Conservation (phyloP, 2,888 invertebrate genomes). For the Orthosia incerta region DNA sequence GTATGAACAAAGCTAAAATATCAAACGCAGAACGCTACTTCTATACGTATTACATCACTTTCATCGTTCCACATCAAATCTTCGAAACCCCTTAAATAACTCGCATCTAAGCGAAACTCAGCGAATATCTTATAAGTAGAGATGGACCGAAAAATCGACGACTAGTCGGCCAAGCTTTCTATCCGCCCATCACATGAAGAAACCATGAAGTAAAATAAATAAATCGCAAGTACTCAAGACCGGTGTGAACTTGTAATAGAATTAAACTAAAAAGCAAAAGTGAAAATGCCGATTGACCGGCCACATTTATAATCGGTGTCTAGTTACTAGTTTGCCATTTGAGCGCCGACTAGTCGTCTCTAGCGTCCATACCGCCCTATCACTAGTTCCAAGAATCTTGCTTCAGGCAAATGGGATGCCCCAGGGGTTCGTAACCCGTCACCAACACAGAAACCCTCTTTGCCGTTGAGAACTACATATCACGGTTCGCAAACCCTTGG, state of each 20-base stretch:
- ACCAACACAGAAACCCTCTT: slow-evolving; percentile 61
- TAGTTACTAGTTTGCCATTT: neutral
- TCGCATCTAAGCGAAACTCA: slow-evolving; percentile 18
- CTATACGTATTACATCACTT: neutral
- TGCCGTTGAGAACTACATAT: slow-evolving; percentile 40
- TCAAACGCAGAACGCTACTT: neutral
- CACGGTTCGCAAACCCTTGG: slow-evolving; percentile 31
- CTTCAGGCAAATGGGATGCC: slow-evolving; percentile 42
- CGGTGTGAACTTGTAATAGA: neutral
- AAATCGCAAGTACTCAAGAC: no score
- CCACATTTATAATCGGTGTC: neutral
- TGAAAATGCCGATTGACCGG: neutral
- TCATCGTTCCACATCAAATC: neutral
- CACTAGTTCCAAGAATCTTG: slow-evolving; percentile 11
- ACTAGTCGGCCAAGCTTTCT: neutral
- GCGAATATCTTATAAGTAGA: slow-evolving; percentile 12
- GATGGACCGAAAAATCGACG: neutral
- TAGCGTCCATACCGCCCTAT: neutral
- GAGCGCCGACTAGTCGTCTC: neutral
- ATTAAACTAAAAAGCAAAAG: neutral
- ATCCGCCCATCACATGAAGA: no score
- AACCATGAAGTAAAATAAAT: no score
- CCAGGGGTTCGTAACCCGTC: slow-evolving; percentile 55
- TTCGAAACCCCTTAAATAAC: slow-evolving; percentile 10
- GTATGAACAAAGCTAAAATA: neutral